These are phyloP conservation scores for Litoditis marina DNA, from an alignment of 2,888 invertebrate species.

Conservation along the genomic window DNA sequence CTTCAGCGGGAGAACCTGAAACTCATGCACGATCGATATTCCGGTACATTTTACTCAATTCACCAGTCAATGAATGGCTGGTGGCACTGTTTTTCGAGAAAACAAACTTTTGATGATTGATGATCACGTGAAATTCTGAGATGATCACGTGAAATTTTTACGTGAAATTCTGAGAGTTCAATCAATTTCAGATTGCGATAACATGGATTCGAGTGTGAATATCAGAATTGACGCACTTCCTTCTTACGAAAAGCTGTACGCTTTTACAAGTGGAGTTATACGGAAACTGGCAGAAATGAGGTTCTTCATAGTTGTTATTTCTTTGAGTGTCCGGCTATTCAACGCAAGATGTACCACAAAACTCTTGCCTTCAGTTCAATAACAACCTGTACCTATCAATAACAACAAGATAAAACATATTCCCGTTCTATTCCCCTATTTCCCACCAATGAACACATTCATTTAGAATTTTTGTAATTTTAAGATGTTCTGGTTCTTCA, in stretches of 20 bases:
- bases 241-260: slow-evolving; percentile 58
- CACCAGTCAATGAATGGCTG: neutral
- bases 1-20: slow-evolving; percentile 56
- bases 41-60: neutral
- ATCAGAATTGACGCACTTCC: slow-evolving; percentile 52
- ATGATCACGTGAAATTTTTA: slow-evolving; percentile 11
- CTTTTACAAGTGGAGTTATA: slow-evolving; percentile 57
- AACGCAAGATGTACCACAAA: too few relatives aligned
- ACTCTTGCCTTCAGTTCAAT: too few relatives aligned
- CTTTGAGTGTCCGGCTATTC: too few relatives aligned
- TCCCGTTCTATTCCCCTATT: neutral
- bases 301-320: neutral
- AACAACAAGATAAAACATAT: neutral
- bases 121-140: neutral
- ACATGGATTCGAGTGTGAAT: slow-evolving; percentile 29
- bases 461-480: slow-evolving; percentile 9
- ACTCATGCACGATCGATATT: slow-evolving; percentile 34
- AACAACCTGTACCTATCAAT: neutral
- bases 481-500: slow-evolving; percentile 37
- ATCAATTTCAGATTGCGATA: slow-evolving; percentile 24
- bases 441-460: too few relatives aligned
- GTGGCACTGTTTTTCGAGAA: neutral
- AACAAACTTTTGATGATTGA: neutral
- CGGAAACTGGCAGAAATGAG: slow-evolving; percentile 33
- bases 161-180: slow-evolving; percentile 18